A percentile compares a stretch with the other conserved stretches of the same genome.
Conservation (phyloP, 2,888 invertebrate species). For the Anagyrus pseudococci region DNA sequence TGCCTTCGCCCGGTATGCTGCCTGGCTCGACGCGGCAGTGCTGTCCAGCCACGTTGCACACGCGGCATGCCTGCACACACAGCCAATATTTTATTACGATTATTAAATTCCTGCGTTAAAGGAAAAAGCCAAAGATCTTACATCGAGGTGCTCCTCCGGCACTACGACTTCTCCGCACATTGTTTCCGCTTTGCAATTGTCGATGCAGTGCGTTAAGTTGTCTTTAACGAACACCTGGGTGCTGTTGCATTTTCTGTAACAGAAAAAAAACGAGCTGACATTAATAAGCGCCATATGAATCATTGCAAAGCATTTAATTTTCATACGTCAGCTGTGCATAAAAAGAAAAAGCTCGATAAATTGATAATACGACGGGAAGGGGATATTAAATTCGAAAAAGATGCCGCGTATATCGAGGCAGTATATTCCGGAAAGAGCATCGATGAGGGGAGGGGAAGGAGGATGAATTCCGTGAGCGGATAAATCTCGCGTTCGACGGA, state of each 20-base stretch:
- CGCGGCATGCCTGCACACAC: conserved; percentile 77
- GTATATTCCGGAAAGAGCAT: too few species aligned
- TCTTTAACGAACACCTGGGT: conserved; percentile 87
- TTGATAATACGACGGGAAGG: too few species aligned
- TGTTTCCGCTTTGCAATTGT: conserved; percentile 80
- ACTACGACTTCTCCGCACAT: conserved; percentile 97
- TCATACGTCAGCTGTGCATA: too few species aligned
- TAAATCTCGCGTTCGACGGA: conserved; percentile 18
- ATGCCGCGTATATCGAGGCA: too few species aligned
- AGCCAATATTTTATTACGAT: not conserved
- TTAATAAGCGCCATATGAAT: not conserved
- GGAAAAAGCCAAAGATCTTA: conserved; percentile 64
- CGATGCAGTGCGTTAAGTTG: conserved; percentile 86
- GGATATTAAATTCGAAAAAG: too few species aligned
- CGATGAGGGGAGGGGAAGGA: too few species aligned
- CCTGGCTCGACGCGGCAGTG: conserved; percentile 71
- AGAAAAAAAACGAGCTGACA: conserved; percentile 7
- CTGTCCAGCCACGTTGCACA: conserved; percentile 86
- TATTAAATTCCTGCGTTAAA: not conserved
- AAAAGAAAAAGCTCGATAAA: too few species aligned
- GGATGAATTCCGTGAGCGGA: conserved; percentile 14
- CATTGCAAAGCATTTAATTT: too few species aligned
- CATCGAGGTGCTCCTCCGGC: conserved; percentile 92
- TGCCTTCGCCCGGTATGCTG: conserved; percentile 71
- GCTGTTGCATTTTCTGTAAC: conserved; percentile 82